Evolutionary conservation across 2,888 invertebrate genomes (phyloP).

Genomic region (Eurois occulta): DNA sequence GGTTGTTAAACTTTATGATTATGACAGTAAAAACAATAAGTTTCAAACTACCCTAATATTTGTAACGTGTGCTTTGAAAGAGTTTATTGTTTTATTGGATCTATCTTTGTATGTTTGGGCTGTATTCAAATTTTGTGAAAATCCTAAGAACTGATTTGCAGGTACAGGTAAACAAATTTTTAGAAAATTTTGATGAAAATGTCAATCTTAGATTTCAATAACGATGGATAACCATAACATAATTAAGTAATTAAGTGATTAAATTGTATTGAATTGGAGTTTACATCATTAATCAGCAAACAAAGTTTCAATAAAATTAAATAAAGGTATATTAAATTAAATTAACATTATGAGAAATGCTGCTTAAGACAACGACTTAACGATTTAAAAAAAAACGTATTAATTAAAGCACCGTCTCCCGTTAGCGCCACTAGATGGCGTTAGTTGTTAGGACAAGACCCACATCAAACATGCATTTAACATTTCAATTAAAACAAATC

Average conservation of each 20-base stretch:
- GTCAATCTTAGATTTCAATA: neutral
- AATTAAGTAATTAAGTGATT: neutral
- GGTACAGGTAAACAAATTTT: neutral
- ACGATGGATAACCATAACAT: neutral
- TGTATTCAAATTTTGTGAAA: slow-evolving; percentile 1
- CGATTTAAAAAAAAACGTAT: neutral
- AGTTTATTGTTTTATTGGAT: slow-evolving; percentile 25
- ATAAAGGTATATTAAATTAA: neutral
- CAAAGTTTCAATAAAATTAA: neutral
- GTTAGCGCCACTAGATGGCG: slow-evolving; percentile 50
- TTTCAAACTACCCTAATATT: slow-evolving; percentile 10
- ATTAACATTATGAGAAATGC: neutral
- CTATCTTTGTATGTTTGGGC: neutral
- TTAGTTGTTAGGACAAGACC: slow-evolving; percentile 1
- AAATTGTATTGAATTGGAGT: neutral
- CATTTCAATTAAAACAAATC: neutral
- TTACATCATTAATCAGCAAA: neutral
- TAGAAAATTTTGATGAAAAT: neutral
- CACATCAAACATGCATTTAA: neutral
- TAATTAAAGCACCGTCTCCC: neutral
- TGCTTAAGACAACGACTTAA: too few species aligned
- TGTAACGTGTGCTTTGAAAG: slow-evolving; percentile 9
- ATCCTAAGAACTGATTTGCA: neutral
- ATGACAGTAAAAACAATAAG: slow-evolving; percentile 1
- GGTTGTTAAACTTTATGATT: slow-evolving; percentile 19